These are phyloP conservation scores for Drosophila pegasa DNA, from an alignment of 2,888 invertebrate genomes.

Conservation along the genomic window DNA sequence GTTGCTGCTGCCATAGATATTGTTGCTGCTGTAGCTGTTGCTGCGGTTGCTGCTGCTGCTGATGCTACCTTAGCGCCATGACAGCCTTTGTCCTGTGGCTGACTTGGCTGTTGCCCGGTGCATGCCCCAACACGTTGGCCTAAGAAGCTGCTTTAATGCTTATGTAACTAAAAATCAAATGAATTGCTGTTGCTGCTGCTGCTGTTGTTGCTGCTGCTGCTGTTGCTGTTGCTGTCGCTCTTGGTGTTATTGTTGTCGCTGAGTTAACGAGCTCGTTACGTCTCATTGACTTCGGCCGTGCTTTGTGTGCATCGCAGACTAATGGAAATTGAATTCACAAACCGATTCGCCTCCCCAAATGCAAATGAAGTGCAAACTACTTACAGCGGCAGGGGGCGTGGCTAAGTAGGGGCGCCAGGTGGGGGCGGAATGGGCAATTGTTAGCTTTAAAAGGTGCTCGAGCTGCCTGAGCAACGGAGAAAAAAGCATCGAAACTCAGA, in stretches of 20 bases:
- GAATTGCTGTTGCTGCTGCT: neutral
- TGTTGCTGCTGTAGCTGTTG: conserved; percentile 2
- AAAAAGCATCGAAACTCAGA: conserved; percentile 7
- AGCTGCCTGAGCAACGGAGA: neutral
- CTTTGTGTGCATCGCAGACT: conserved; percentile 36
- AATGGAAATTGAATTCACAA: conserved; percentile 65
- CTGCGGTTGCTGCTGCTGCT: conserved; percentile 1
- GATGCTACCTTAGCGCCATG: conserved; percentile 27
- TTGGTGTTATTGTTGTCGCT: conserved; percentile 10
- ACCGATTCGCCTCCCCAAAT: conserved; percentile 46
- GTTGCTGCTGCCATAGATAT: conserved; percentile 7
- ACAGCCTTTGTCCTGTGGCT: conserved; percentile 37
- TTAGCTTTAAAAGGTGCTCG: conserved; percentile 7
- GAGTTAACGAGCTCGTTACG: conserved; percentile 67
- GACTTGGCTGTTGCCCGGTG: conserved; percentile 21
- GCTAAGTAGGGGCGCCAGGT: neutral
- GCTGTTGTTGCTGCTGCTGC: conserved; percentile 1
- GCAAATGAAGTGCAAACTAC: conserved; percentile 63
- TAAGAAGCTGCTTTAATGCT: conserved; percentile 13
- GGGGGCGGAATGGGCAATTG: neutral
- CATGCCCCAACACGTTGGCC: conserved; percentile 15
- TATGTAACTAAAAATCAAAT: conserved; percentile 30
- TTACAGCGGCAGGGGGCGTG: conserved; percentile 6
- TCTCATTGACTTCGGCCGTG: conserved; percentile 52
- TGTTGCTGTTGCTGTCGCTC: conserved; percentile 5